A percentile compares a stretch with the other conserved stretches of the same genome.
Conservation (phyloP, 2,113 vertebrate genomes). For the Oxyruncus cristatus region DNA sequence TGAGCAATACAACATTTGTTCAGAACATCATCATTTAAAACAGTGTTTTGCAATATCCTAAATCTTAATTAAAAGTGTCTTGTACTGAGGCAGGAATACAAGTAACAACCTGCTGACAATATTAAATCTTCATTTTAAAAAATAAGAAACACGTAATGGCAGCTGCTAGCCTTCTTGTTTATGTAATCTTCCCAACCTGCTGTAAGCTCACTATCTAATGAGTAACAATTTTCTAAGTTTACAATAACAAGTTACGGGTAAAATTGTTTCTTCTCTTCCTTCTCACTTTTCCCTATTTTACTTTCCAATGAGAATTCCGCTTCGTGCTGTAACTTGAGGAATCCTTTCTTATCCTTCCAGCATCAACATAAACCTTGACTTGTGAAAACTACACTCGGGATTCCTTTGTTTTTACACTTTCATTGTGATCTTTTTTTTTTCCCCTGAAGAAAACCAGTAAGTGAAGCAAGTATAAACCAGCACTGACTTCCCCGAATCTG, state of each 20-base stretch:
- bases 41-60: not conserved
- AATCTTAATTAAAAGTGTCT: not conserved
- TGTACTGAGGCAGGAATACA: not conserved
- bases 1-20: not conserved
- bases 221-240: not conserved
- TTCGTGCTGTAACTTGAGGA: not conserved
- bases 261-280: not conserved
- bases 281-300: not conserved
- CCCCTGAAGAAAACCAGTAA: not conserved
- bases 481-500: not conserved
- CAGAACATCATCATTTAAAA: not conserved
- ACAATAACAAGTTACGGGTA: not conserved
- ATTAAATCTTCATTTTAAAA: conserved; percentile 1
- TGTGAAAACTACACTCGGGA: not conserved
- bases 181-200: not conserved
- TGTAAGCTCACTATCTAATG: not conserved
- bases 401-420: not conserved
- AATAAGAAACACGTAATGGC: not conserved
- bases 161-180: not conserved
- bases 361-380: not conserved
- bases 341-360: not conserved
- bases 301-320: not conserved
- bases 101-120: not conserved
- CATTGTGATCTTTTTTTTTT: not conserved
- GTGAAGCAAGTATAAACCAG: not conserved